These are phyloP conservation scores for Cavia aperea DNA, from an alignment of 2,113 vertebrate species.

Conservation along the genomic window DNA sequence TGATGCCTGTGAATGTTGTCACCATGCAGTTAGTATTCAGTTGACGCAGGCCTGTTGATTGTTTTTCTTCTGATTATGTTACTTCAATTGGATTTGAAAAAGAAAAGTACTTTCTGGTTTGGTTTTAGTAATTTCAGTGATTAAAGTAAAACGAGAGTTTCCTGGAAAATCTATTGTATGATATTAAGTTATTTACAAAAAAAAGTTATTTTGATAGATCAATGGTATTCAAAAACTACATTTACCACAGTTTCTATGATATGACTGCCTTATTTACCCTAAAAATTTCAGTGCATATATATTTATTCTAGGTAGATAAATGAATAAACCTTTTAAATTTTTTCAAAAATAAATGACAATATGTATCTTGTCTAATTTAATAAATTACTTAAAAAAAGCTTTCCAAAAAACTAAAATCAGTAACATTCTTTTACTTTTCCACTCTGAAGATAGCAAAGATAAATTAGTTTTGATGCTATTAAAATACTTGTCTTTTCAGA, in stretches of 20 bases:
- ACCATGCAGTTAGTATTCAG: not conserved
- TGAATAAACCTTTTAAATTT: not conserved
- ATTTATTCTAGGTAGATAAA: not conserved
- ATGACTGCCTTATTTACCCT: not conserved
- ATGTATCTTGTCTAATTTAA: not conserved
- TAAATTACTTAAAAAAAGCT: constrained; percentile 20
- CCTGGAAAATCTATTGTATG: not conserved
- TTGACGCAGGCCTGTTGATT: not conserved
- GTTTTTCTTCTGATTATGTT: not conserved
- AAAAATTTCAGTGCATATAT: not conserved
- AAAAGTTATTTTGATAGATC: not conserved
- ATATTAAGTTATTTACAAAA: not conserved
- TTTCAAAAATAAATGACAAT: not conserved
- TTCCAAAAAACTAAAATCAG: not conserved
- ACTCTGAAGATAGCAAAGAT: not conserved
- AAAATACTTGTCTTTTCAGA: not conserved
- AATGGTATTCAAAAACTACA: not conserved
- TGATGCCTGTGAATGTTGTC: not conserved
- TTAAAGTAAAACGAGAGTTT: constrained; percentile 13
- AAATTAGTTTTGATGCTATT: not conserved
- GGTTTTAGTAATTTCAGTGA: constrained; percentile 22
- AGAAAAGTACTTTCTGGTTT: not conserved
- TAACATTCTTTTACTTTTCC: not conserved
- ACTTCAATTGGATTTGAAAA: not conserved
- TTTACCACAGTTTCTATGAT: not conserved